Evolutionary conservation across 2,888 invertebrate species (phyloP).

Genomic region (Drosophila stalkeri): DNA sequence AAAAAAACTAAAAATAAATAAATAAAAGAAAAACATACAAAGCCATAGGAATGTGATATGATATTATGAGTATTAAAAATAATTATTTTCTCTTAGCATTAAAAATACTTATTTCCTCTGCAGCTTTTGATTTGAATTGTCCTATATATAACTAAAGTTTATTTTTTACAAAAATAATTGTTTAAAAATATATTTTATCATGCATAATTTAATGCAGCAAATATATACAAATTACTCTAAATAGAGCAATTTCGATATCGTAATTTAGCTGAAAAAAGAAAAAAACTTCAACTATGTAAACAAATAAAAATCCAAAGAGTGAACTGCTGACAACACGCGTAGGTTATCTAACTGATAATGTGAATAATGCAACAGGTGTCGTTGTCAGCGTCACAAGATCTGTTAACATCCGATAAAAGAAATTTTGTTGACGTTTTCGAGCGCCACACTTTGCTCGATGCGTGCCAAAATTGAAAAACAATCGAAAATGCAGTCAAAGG

Average conservation of each 20-base stretch:
- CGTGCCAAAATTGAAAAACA: constrained; percentile 65
- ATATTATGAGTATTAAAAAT: constrained; percentile 9
- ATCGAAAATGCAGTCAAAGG: constrained; percentile 8
- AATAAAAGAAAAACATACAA: too few relatives aligned
- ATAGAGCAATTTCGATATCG: background rate
- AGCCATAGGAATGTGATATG: constrained; percentile 17
- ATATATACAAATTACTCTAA: background rate
- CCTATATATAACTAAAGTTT: background rate
- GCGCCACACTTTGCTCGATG: constrained; percentile 53
- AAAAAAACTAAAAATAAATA: too few relatives aligned
- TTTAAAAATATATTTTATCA: background rate
- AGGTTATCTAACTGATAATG: constrained; percentile 60
- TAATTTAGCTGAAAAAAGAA: constrained; percentile 4
- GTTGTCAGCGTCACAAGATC: constrained; percentile 53
- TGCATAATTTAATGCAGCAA: background rate
- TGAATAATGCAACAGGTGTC: constrained; percentile 73
- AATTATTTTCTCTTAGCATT: background rate
- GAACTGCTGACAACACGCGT: constrained; percentile 20
- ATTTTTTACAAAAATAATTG: background rate
- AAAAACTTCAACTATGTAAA: background rate
- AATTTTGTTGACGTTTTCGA: constrained; percentile 58
- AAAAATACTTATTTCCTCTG: background rate
- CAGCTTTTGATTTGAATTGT: background rate
- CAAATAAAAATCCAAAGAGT: constrained; percentile 30
- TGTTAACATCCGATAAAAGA: constrained; percentile 63